Evolutionary conservation across 2,888 invertebrate species (phyloP).

Genomic region (Sinhomidia bicolor): DNA sequence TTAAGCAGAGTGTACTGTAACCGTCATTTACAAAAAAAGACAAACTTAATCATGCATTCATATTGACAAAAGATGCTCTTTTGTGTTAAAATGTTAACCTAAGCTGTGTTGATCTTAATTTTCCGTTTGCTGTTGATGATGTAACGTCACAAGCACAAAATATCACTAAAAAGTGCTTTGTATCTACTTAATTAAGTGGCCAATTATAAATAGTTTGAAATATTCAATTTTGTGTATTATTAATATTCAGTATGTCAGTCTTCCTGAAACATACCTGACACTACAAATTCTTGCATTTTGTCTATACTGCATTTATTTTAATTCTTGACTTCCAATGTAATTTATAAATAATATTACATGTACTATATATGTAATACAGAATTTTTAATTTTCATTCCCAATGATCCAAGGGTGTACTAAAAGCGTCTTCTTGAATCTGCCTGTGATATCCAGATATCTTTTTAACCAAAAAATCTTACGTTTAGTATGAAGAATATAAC

Average conservation of each 20-base stretch:
- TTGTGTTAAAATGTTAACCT: not conserved
- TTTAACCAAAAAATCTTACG: conserved; percentile 20
- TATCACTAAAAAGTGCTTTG: too few species aligned
- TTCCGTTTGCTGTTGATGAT: too few species aligned
- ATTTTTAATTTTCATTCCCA: conserved; percentile 2
- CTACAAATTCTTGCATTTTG: conserved; percentile 2
- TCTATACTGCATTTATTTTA: not conserved
- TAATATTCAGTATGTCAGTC: too few species aligned
- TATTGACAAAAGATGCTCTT: not conserved
- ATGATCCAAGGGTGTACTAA: conserved; percentile 20
- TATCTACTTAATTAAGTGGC: too few species aligned
- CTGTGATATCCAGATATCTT: conserved; percentile 71
- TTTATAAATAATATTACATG: too few species aligned
- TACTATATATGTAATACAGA: not conserved
- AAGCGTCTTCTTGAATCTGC: conserved; percentile 61
- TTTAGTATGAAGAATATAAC: conserved; percentile 3
- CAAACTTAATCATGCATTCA: not conserved
- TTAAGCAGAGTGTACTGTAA: not conserved
- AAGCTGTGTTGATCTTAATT: not conserved
- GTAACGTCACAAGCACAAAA: too few species aligned
- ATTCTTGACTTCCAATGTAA: not conserved
- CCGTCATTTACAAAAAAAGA: conserved; percentile 33
- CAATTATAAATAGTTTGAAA: too few species aligned
- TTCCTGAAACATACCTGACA: not conserved
- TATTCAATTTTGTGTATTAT: too few species aligned